Evolutionary conservation across 2,113 vertebrate species (phyloP), one percentile per base, ranked within the genome.

Genomic region (Prunella fulvescens): DNA sequence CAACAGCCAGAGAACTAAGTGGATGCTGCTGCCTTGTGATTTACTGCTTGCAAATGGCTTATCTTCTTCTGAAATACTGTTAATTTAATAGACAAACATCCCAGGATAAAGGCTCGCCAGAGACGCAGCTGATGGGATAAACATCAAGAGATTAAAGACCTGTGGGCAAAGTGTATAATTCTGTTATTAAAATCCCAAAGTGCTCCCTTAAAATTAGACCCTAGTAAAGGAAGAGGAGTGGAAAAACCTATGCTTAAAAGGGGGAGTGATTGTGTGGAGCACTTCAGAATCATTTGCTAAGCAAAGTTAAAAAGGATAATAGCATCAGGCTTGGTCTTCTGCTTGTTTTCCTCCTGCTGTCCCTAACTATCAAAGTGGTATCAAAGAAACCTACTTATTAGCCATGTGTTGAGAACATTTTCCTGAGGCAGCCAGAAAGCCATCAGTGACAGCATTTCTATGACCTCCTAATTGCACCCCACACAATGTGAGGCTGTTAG

Each of bases 51-150:
- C 95, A 97, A 98, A 98, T 97, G 96, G 60, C 81, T 93, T 92
- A 87, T 95, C 95, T 89, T 91, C 80, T 94, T 96, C 96, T 97
- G 95, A 95, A 98, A 97, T 97, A 96, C 96, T 97, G 97, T 97
- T 98, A 97, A 97, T 98, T 98, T 97, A 98, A 97, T 98, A 98
- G 97, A 97, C 97, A 98, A 97, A 97, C 96, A 98, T 97, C 95
- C 96, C 95, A 95, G 96, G 95, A 97, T 96, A 97, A 98, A 95
- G 94, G 84, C 95, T 97, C 72, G 23, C 96, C 92, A 89, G 97
- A 97, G 96, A 97, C 10, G 19, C 83, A 74, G 81, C 88, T 97
- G 97, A 97, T 97, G 95, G 97, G 95, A 97, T 97, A 97, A 97
- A 97, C 96, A 96, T 86, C 22, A 7, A 92, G 96, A 97, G 96